Evolutionary conservation across 2,888 invertebrate species (phyloP), one percentile per base, ranked within the genome.

Genomic region (Temnothorax unifasciatus): DNA sequence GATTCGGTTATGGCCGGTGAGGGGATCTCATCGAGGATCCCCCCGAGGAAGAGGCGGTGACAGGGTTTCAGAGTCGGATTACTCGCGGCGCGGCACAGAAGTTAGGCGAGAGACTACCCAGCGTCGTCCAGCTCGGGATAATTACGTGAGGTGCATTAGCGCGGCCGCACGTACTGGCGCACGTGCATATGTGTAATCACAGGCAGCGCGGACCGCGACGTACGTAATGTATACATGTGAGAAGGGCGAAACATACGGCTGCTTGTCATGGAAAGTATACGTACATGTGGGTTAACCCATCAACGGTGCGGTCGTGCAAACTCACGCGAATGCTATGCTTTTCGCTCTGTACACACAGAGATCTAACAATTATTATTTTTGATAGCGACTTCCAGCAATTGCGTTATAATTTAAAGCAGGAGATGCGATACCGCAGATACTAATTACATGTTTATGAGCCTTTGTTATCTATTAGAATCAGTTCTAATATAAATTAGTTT

Each of bases 91-190:
- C 90, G 89, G 87, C 89, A 85, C 90, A 87, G 88, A 92, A 93
- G 93, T 93, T 93, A 90, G 90, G 81, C 86, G 90, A 89, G 59
- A 73, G 59, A 73, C 79, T 73, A 59, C 66, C 73, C 21, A 47
- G 85, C 89, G 88, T 88, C 88, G 90, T 92, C 91, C 92, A 86
- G 90, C 90, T 89, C 87, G 88, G 91, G 90, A 93, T 93, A 93
- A 93, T 93, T 93, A 93, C 93, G 90, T 91, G 92, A 88, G 92
- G 88, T 90, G 89, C 90, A 91, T 92, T 93, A 92, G 90, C 90
- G 87, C 86, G 81, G 85, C 84, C 68, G 73, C 82, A 85, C 77
- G 86, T 84, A 85, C 41, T 41, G 13, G 44, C 68, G 21, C 75
- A 64, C 68, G 68, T 84, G 88, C 85, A 79, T 82, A 82, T 85